A percentile compares a stretch with the other conserved stretches of the same genome.
These are phyloP conservation scores for Micromys minutus DNA, from an alignment of 2,113 vertebrate genomes.

Conservation along the genomic window DNA sequence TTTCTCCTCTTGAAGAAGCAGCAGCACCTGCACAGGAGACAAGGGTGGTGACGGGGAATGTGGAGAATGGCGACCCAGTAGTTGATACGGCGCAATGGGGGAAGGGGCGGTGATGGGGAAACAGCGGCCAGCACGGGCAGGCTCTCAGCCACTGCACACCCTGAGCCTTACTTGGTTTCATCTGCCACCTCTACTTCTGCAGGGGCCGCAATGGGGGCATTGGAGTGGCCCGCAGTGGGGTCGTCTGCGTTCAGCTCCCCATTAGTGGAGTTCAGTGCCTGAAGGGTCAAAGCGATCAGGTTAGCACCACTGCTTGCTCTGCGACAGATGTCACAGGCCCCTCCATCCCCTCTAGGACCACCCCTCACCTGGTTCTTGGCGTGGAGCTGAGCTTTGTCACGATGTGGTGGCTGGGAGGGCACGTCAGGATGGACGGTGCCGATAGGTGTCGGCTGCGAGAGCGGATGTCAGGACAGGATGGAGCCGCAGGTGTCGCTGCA, in stretches of 20 bases:
- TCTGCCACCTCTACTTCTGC: constrained; percentile 97
- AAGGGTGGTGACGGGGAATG: rapidly evolving
- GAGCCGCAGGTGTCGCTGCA: not conserved
- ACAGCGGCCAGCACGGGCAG: not conserved
- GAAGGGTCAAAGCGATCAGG: not conserved
- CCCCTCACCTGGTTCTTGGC: constrained; percentile 95
- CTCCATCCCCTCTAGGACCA: constrained; percentile 49
- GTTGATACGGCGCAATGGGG: not conserved
- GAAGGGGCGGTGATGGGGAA: rapidly evolving
- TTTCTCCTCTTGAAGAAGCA: constrained; percentile 99
- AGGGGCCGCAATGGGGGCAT: constrained; percentile 97
- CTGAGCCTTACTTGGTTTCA: constrained; percentile 93
- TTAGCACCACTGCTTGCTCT: not conserved
- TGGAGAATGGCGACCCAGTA: not conserved
- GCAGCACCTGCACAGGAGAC: constrained; percentile 89
- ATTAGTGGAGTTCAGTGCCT: constrained; percentile 98
- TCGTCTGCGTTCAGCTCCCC: constrained; percentile 98
- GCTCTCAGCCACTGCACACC: rapidly evolving
- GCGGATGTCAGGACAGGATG: not conserved
- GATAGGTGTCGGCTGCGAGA: constrained; percentile 93
- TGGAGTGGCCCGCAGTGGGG: constrained; percentile 97
- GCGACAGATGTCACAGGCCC: not conserved
- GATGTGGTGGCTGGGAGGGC: constrained; percentile 90
- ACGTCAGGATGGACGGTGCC: constrained; percentile 95
- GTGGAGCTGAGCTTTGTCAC: constrained; percentile 95